Evolutionary conservation across 2,888 invertebrate species (phyloP), one percentile per base, ranked within the genome.

Genomic region (Lycocerus yunnanus): DNA sequence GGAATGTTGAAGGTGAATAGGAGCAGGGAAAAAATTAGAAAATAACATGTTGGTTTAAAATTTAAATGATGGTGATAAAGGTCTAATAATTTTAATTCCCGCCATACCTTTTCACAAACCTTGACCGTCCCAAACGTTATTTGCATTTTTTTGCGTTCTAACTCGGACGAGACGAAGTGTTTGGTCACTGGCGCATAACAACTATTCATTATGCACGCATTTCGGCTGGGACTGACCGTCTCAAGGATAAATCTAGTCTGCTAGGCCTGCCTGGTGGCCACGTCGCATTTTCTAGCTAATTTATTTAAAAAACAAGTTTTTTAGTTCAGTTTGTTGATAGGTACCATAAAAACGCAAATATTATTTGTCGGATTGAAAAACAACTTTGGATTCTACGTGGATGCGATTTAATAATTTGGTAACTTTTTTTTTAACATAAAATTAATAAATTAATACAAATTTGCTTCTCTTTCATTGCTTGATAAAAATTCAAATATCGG

Each of bases 111-210:
- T 20, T 18, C 20, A 20, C 61, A 63, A 83, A 82, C 84, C 84
- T 84, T 84, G 84, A 82, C 81, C 80, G 79, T 81, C 81, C 81
- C 82, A 79, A 79, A 78, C 81, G 80, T 80, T 81, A 82, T 83
- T 82, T 83, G 82, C 83, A 83, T 84, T 83, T 83, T 84, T 84
- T 83, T 84, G 83, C 84, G 84, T 83, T 83, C 82, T 81, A 79
- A 72, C 24, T 63, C 72, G 78, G 75, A 76, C 78, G 78, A 78
- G 78, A 79, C 78, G 76, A 72, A 74, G 82, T 83, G 84, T 84
- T 84, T 84, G 84, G 84, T 84, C 84, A 85, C 83, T 83, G 84
- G 85, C 85, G 85, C 85, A 85, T 85, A 85, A 84, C 85, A 84
- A 84, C 82, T 83, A 83, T 83, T 85, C 84, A 85, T 86, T 84